phyloP scores from a whole-genome alignment of 2,888 invertebrate species.

The Axea sp. region DNA sequence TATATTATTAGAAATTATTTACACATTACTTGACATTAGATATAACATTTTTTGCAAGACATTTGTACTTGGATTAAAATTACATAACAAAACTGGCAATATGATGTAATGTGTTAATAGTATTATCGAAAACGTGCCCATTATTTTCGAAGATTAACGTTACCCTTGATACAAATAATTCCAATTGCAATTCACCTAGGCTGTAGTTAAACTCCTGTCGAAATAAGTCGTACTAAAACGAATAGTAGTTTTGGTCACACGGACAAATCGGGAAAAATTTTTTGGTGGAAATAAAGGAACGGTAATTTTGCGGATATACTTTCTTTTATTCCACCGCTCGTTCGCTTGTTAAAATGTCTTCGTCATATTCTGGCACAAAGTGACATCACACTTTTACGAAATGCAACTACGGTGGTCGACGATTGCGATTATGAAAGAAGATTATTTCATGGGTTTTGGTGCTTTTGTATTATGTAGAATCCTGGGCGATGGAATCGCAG shows the following conservation, averaged over 20 bases:
- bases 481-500: conserved; percentile 66
- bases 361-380: conserved; percentile 43
- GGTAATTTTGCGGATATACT: conserved; percentile 15
- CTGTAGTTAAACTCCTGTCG: too few species aligned
- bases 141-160: too few species aligned
- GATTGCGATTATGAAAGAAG: conserved; percentile 74
- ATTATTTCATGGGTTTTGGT: conserved; percentile 77
- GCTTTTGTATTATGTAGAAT: conserved; percentile 72
- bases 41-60: too few species aligned
- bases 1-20: too few species aligned
- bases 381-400: conserved; percentile 71
- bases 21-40: too few species aligned
- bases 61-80: too few species aligned
- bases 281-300: neutral
- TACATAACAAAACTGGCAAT: too few species aligned
- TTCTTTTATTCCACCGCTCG: conserved; percentile 1
- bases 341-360: conserved; percentile 45
- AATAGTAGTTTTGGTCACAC: too few species aligned
- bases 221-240: too few species aligned
- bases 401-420: conserved; percentile 65
- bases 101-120: too few species aligned
- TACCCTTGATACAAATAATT: too few species aligned
- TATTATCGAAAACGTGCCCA: too few species aligned
- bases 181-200: neutral
- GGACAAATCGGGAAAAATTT: neutral